A percentile compares a stretch with the other conserved stretches of the same genome.
phyloP scores from a whole-genome alignment of 2,888 invertebrate species.

The Gastracanthus pulcherrimus region DNA sequence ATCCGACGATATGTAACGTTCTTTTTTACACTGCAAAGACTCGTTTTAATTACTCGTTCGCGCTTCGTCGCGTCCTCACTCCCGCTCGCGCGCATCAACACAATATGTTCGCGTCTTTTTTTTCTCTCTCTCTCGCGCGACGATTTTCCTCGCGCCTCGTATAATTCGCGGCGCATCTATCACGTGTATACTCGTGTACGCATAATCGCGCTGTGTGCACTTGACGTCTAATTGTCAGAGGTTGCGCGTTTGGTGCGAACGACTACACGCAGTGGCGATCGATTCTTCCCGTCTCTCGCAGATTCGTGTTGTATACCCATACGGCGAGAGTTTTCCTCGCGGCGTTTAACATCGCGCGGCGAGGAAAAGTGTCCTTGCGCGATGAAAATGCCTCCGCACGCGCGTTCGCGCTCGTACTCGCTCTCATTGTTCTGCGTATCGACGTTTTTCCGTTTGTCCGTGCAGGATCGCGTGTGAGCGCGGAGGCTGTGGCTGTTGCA shows the following conservation, averaged over 20 bases:
- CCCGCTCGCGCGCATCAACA: too few species aligned
- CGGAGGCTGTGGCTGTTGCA: background rate
- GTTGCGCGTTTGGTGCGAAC: conserved; percentile 10
- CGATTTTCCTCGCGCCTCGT: conserved; percentile 4
- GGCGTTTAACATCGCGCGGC: background rate
- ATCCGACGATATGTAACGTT: too few species aligned
- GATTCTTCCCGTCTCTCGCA: conserved; percentile 12
- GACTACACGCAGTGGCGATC: conserved; percentile 5
- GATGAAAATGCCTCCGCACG: conserved; percentile 12
- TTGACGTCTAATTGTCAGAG: conserved; percentile 44
- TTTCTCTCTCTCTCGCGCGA: background rate
- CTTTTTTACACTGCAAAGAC: too few species aligned
- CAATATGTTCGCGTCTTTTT: too few species aligned
- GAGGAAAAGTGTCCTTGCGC: conserved; percentile 17
- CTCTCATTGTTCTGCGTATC: conserved; percentile 39
- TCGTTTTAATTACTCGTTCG: too few species aligned
- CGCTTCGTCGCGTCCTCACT: too few species aligned
- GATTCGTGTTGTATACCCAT: too few species aligned
- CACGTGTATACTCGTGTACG: too few species aligned
- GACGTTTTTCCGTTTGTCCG: conserved; percentile 35
- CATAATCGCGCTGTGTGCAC: too few species aligned
- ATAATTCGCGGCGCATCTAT: too few species aligned
- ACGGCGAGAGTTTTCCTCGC: conserved; percentile 26
- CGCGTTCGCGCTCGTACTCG: too few species aligned
- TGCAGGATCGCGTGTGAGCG: too few species aligned